These are phyloP conservation scores for Syngnathus acus DNA, from an alignment of 2,797 vertebrate species.

Conservation along the genomic window DNA sequence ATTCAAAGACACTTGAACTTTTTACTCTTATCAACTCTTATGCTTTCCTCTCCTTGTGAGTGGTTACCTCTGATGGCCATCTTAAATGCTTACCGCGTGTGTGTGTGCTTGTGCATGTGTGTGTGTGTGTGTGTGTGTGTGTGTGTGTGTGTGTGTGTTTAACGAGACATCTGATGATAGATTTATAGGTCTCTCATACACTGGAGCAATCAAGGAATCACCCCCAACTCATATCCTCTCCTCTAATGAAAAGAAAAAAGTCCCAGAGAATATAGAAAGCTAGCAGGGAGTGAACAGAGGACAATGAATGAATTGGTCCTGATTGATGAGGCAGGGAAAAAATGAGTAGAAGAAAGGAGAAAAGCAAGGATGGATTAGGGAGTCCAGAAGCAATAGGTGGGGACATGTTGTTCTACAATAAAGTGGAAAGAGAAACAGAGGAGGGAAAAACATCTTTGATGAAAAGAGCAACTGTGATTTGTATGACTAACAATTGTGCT, in stretches of 20 bases:
- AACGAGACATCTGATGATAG: conserved; percentile 25
- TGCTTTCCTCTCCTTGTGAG: neutral
- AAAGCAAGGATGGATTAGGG: conserved; percentile 7
- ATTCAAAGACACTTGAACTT: conserved; percentile 4
- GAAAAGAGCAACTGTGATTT: neutral
- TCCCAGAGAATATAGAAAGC: conserved; percentile 9
- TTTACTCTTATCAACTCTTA: neutral
- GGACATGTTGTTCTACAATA: conserved; percentile 8
- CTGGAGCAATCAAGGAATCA: conserved; percentile 53
- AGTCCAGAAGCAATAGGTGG: conserved; percentile 9
- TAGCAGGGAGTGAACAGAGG: conserved; percentile 12
- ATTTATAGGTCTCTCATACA: conserved; percentile 59
- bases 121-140: conserved; percentile 4
- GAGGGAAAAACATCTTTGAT: neutral
- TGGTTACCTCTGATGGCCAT: neutral
- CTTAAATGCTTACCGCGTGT: neutral
- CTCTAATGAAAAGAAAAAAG: conserved; percentile 43
- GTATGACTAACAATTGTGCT: neutral
- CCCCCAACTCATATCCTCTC: conserved; percentile 35
- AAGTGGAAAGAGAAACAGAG: neutral
- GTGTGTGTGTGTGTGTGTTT: conserved; percentile 10
- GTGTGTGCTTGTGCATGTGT: no score
- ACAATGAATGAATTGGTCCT: conserved; percentile 20
- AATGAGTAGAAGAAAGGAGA: neutral
- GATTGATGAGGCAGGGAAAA: conserved; percentile 17